These are phyloP conservation scores for Pyrocoelia pectoralis DNA, from an alignment of 2,888 invertebrate genomes.

Conservation along the genomic window DNA sequence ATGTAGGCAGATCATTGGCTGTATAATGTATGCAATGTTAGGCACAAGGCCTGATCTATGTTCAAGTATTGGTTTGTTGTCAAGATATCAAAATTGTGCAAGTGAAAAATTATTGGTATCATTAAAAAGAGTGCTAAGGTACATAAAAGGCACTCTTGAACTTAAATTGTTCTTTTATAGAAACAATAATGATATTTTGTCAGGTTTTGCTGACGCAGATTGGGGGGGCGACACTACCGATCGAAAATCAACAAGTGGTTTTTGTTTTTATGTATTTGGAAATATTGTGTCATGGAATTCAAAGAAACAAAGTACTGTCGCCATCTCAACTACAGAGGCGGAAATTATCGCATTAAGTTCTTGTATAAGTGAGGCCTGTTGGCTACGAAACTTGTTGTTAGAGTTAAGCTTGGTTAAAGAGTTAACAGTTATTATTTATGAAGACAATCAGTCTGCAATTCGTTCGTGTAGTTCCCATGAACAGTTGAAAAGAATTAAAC, in stretches of 20 bases:
- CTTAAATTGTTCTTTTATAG: not conserved
- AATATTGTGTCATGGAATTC: not conserved
- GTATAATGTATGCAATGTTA: constrained; percentile 9
- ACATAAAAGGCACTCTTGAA: not conserved
- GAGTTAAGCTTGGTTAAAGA: not conserved
- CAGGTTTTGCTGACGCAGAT: not conserved
- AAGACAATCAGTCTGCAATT: constrained; percentile 2
- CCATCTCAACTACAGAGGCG: not conserved
- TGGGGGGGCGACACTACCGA: not conserved
- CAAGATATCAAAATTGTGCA: constrained; percentile 7
- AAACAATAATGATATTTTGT: not conserved
- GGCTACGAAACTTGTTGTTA: not conserved
- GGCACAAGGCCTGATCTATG: constrained; percentile 4
- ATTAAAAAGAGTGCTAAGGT: not conserved
- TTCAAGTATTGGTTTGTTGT: not conserved
- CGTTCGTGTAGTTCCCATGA: not conserved
- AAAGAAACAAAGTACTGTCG: constrained; percentile 1
- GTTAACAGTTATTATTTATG: not conserved
- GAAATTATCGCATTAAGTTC: not conserved
- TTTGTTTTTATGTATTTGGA: constrained; percentile 2
- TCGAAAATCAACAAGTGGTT: not conserved
- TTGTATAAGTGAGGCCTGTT: not conserved
- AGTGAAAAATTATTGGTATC: not conserved
- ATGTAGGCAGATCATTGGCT: not conserved
- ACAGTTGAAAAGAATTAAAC: not conserved